Evolutionary conservation across 2,113 vertebrate genomes (phyloP).

Genomic region (Dasyornis broadbenti): DNA sequence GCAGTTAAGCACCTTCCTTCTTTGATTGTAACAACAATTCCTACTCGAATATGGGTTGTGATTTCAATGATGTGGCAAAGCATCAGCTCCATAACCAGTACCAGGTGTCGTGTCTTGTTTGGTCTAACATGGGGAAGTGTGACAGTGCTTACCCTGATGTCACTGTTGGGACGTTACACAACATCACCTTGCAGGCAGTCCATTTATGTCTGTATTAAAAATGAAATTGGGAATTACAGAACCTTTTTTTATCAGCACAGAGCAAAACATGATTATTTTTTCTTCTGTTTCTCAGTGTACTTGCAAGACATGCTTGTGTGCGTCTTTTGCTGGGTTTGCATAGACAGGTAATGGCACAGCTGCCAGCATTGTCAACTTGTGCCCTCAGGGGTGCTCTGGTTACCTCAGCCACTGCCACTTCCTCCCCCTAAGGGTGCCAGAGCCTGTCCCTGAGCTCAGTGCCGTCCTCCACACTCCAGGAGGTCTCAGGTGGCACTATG

Average conservation of each 20-base stretch:
- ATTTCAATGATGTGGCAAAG: neutral
- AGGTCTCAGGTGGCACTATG: neutral
- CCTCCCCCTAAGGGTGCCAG: neutral
- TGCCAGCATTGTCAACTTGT: neutral
- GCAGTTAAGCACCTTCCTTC: neutral
- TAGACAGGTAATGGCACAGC: neutral
- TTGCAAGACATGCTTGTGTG: neutral
- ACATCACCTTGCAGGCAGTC: rapidly evolving
- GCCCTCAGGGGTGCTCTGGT: neutral
- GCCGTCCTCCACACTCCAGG: neutral
- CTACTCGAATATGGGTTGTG: neutral
- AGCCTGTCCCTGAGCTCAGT: neutral
- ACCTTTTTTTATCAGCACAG: neutral
- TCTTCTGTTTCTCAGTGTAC: neutral
- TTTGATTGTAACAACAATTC: neutral
- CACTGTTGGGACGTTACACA: neutral
- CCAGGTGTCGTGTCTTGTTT: rapidly evolving
- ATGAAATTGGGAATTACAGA: neutral
- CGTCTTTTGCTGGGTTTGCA: neutral
- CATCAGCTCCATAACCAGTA: neutral
- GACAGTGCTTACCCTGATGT: neutral
- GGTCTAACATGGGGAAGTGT: neutral
- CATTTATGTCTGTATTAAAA: neutral
- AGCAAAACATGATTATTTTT: neutral
- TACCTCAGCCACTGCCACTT: neutral